Evolutionary conservation across 2,113 vertebrate species (phyloP).

Genomic region (Eonycteris spelaea): DNA sequence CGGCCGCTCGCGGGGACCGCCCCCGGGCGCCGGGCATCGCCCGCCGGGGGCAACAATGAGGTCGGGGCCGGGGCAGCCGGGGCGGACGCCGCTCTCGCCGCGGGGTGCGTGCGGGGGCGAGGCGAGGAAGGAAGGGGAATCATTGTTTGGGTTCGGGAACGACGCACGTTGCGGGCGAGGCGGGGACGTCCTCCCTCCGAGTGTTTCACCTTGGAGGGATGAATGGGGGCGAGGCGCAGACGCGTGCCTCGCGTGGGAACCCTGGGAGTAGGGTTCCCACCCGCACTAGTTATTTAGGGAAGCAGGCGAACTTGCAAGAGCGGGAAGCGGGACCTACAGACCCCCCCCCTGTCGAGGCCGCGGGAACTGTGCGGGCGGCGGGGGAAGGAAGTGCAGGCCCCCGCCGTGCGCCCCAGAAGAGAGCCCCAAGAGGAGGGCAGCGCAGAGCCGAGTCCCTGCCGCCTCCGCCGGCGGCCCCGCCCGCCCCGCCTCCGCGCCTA

Average conservation of each 20-base stretch:
- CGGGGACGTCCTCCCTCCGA: background rate
- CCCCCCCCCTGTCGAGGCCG: background rate
- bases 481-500: background rate
- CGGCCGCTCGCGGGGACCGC: background rate
- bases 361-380: background rate
- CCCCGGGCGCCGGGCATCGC: slow-evolving; percentile 3
- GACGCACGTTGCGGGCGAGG: background rate
- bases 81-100: background rate
- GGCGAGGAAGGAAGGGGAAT: background rate
- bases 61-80: background rate
- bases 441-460: background rate
- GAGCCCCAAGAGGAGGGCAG: background rate
- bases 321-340: background rate
- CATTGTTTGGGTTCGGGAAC: slow-evolving; percentile 56
- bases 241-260: background rate
- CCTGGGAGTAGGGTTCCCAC: background rate
- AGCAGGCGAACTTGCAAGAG: background rate
- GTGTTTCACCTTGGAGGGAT: slow-evolving; percentile 65
- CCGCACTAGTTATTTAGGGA: background rate
- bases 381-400: background rate
- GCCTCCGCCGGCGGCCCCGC: background rate
- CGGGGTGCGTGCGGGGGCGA: background rate
- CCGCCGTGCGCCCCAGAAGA: background rate
- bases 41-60: slow-evolving; percentile 48
- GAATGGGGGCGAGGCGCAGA: background rate